Evolutionary conservation across 2,113 vertebrate species (phyloP), one percentile per base, ranked within the genome.

Genomic region (Lethenteron reissneri): DNA sequence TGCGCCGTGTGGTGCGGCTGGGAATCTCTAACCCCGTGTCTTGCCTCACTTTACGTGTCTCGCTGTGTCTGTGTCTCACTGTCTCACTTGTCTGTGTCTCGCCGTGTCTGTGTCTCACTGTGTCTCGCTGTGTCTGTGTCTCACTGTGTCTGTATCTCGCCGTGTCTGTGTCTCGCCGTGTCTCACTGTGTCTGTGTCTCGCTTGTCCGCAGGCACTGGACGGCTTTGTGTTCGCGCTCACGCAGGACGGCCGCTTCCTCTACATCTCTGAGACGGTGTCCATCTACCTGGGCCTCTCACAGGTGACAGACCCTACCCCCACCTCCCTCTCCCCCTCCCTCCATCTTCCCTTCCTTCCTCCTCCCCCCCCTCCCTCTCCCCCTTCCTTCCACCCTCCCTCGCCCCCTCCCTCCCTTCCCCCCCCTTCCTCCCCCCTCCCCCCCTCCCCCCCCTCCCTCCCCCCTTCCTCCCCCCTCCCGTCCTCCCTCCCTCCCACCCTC

Each of bases 261-360:
- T 97, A 97, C 87, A 97, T 97, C 86, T 97, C 92, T 1, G 94
- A 97, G 86, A 97, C 92, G 5, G 92, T 97, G 77, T 97, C 92
- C 84, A 97, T 97, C 83, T 97, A 97, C 84, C 86, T 97, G 82
- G 92, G 92, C 73, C 87, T 97, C 80, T 97, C 92, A 72, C 92
- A 97, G 87, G 92, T 97, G 82, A 89, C 89, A 84, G 75, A 72
- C 75, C 57, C 17, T 57, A 19, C 62, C 59, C 9, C 15, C 62
- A 57, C 9, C 56, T 56, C 15, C 15, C 56, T 72, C 12, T 3
- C 56, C 12, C 12, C 14, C 14, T 56, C 59, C 11, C 56, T 15
- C n/a, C 14, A 11, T 19, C 17, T 8, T 4, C 17, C 3, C 13
- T 6, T 13, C 17, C 11, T 17, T 12, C 21, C 13, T 57, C 10